These are phyloP conservation scores for Cephonodes hylas DNA, from an alignment of 2,888 invertebrate species.

Conservation along the genomic window DNA sequence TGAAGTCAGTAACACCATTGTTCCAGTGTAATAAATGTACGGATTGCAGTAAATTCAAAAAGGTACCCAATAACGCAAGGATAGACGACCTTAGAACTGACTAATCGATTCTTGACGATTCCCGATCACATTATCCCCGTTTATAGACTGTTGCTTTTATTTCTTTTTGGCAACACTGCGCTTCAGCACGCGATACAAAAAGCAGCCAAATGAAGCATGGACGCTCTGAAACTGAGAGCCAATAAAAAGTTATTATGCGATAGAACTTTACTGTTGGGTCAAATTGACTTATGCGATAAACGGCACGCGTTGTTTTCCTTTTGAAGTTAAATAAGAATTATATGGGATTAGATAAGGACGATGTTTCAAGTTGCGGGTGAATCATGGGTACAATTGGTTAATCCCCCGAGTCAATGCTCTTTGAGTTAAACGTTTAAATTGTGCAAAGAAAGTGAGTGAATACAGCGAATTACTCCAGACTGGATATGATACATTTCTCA, in stretches of 20 bases:
- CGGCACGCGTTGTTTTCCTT: not conserved
- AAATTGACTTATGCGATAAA: conserved; percentile 12
- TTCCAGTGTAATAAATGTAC: too few species aligned
- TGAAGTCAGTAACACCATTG: too few species aligned
- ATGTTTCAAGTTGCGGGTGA: conserved; percentile 1
- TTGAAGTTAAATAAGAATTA: conserved; percentile 5
- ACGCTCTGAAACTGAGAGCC: conserved; percentile 3
- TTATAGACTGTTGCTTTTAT: conserved; percentile 52
- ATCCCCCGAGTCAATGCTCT: conserved; percentile 8
- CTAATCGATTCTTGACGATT: conserved; percentile 59
- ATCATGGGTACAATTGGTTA: conserved; percentile 3
- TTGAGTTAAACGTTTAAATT: not conserved
- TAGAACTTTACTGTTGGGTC: conserved; percentile 13
- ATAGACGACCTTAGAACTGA: conserved; percentile 42
- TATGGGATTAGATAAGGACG: not conserved
- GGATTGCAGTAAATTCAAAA: not conserved
- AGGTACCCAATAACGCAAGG: conserved; percentile 39
- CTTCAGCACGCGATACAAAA: not conserved
- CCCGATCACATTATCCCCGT: conserved; percentile 48
- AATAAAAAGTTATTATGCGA: conserved; percentile 20
- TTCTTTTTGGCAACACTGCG: conserved; percentile 29
- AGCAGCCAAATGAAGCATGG: not conserved
- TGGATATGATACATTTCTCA: conserved; percentile 24
- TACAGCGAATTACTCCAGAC: conserved; percentile 8
- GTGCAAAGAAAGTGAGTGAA: conserved; percentile 10